These are phyloP conservation scores for Cassiopea xamachana DNA, from an alignment of 30 jellyfish, hydroid and myxozoan species.

Conservation along the genomic window DNA sequence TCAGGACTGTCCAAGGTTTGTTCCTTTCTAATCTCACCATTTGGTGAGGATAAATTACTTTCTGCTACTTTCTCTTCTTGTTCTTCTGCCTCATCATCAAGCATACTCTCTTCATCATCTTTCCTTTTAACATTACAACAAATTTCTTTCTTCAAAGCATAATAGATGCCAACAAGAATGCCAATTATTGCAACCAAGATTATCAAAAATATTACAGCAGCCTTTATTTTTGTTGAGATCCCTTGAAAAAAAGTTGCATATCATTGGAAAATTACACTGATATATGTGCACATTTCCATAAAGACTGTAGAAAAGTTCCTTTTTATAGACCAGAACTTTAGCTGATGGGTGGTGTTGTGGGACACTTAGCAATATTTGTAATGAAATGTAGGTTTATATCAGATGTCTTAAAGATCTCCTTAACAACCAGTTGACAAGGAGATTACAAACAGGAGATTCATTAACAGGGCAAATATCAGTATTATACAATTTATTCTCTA, in stretches of 20 bases:
- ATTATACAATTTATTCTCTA: too few species aligned
- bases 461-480: too few species aligned
- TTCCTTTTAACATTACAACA: slow-evolving; percentile 74
- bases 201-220: slow-evolving; percentile 83
- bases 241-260: slow-evolving; percentile 28
- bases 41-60: background rate
- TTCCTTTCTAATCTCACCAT: background rate
- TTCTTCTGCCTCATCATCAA: slow-evolving; percentile 44
- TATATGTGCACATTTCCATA: background rate
- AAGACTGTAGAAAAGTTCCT: too few species aligned
- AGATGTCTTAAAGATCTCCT: too few species aligned
- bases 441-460: too few species aligned
- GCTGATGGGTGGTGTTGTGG: too few species aligned
- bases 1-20: slow-evolving; percentile 16
- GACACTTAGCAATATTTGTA: too few species aligned
- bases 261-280: background rate
- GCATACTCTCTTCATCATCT: slow-evolving; percentile 81
- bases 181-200: slow-evolving; percentile 62
- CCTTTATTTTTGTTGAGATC: slow-evolving; percentile 58
- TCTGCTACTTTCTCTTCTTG: slow-evolving; percentile 11
- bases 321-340: too few species aligned
- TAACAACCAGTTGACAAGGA: too few species aligned
- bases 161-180: slow-evolving; percentile 64
- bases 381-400: too few species aligned
- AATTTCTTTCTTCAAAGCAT: slow-evolving; percentile 72